Base-by-base conservation (phyloP, 2,113 vertebrate genomes). In the Hippocampus guttulatus region DNA sequence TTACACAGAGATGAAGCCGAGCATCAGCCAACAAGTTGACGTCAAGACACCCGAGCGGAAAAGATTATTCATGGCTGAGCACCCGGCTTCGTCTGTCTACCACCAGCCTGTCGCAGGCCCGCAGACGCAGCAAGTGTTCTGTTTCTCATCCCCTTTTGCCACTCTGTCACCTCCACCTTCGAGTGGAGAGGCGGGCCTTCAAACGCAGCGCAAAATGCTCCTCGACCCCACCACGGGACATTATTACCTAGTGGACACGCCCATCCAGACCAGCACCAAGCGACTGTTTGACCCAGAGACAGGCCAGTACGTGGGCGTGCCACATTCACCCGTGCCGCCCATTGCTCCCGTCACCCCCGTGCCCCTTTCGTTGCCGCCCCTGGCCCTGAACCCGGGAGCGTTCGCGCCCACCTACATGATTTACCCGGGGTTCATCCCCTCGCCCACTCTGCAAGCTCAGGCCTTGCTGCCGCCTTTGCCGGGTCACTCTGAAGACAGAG, bases 231-330 rank as follows among this genome's bases (percentile, higher is more conserved):
- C 93, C 30, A 98, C 96, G 0, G 97, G 97, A 74, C 96, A 97
- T 82, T 98, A 94, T 86, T 98, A 98, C 85, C 85, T 98, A 81
- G 95, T 99, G 81, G 96, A 99, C 85, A 93, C 95, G 0, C 95
- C 97, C 0, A 80, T 96, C 20, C 92, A 92, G 79, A 88, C 92
- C 20, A 76, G 92, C 68, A 94, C 94, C 45, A 93, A 94, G 78
- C 91, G 95, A 83, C 93, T 98, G 14, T 98, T 94, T 75, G 95
- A 98, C 83, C 96, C 96, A 0, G 96, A 99, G 82, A 98, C 94
- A 0, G 95, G 95, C 41, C 95, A 96, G 84, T 99, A 94, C n/a
- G 92, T 98, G 85, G 96, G 98, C n/a, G 92, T 99, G 45, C 95
- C 96, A 86, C 15, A 83, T 92, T 74, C 93, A 86, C 21, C 85